These are phyloP conservation scores for Xylota sylvarum DNA, from an alignment of 2,888 invertebrate species.

Conservation along the genomic window DNA sequence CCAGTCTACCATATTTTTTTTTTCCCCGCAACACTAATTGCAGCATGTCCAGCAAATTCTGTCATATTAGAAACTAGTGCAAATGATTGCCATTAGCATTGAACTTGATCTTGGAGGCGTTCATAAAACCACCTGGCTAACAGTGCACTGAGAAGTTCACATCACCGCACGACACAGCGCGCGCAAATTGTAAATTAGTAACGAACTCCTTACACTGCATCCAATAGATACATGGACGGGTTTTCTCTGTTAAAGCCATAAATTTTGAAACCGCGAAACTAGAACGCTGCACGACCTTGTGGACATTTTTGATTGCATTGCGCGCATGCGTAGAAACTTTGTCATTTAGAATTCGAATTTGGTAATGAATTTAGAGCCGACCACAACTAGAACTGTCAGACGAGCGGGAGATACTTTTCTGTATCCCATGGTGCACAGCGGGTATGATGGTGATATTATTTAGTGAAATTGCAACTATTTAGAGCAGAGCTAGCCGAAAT, in stretches of 20 bases:
- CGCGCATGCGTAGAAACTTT: conserved; percentile 60
- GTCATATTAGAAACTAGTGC: conserved; percentile 63
- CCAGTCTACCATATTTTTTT: not conserved
- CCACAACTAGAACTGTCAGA: not conserved
- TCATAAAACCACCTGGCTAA: conserved; percentile 44
- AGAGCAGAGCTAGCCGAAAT: conserved; percentile 60
- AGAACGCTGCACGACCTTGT: conserved; percentile 74
- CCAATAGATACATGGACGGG: conserved; percentile 34
- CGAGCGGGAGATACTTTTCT: conserved; percentile 11
- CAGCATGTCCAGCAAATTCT: conserved; percentile 50
- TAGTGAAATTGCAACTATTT: conserved; percentile 52
- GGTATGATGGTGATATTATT: conserved; percentile 62
- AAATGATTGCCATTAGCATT: conserved; percentile 72
- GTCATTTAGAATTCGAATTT: conserved; percentile 68
- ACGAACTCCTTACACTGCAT: conserved; percentile 44
- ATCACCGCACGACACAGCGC: conserved; percentile 70
- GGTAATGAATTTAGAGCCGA: conserved; percentile 59
- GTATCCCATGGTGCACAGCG: conserved; percentile 66
- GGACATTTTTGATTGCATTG: conserved; percentile 58
- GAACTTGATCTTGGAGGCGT: conserved; percentile 71
- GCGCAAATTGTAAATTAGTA: conserved; percentile 57
- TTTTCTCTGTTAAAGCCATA: conserved; percentile 42
- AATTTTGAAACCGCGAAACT: conserved; percentile 55
- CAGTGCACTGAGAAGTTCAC: conserved; percentile 56
- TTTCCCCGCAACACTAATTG: conserved; percentile 51